Evolutionary conservation across 2,888 invertebrate genomes (phyloP).

Genomic region (Frankliniella fusca): DNA sequence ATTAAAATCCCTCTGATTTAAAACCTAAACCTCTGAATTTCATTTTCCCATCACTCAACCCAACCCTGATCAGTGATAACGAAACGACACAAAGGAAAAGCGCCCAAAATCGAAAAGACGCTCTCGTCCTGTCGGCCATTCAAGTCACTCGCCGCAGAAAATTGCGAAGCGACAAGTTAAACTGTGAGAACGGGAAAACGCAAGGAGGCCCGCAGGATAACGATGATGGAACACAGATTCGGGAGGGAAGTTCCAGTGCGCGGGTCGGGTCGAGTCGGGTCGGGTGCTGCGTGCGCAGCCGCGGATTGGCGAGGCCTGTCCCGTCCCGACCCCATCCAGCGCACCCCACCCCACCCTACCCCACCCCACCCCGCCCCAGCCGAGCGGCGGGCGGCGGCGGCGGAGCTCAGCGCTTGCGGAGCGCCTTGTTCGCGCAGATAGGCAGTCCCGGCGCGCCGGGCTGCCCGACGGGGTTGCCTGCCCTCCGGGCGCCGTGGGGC

Average conservation of each 20-base stretch:
- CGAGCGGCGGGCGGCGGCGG: not conserved
- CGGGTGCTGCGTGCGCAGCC: not conserved
- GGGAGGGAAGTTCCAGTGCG: not conserved
- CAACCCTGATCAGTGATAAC: not conserved
- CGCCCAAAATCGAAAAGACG: constrained; percentile 27
- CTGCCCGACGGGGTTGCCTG: not conserved
- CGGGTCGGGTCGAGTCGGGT: not conserved
- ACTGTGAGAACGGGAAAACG: not conserved
- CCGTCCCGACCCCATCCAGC: no score
- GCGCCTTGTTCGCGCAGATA: not conserved
- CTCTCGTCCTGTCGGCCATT: constrained; percentile 34
- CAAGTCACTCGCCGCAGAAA: constrained; percentile 31
- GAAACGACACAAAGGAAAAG: not conserved
- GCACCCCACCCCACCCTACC: not conserved
- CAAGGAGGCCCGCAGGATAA: no score
- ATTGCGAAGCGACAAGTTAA: constrained; percentile 27
- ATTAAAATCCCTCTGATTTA: constrained; percentile 1
- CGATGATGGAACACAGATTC: not conserved
- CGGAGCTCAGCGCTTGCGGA: not conserved
- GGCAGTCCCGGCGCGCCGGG: not conserved
- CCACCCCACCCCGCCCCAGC: not conserved
- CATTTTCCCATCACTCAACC: not conserved
- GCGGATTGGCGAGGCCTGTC: not conserved
- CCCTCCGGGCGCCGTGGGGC: not conserved
- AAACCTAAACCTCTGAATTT: not conserved